These are phyloP conservation scores for Holcopasites calliopsidis DNA, from an alignment of 1,140 invertebrate species.

Conservation along the genomic window DNA sequence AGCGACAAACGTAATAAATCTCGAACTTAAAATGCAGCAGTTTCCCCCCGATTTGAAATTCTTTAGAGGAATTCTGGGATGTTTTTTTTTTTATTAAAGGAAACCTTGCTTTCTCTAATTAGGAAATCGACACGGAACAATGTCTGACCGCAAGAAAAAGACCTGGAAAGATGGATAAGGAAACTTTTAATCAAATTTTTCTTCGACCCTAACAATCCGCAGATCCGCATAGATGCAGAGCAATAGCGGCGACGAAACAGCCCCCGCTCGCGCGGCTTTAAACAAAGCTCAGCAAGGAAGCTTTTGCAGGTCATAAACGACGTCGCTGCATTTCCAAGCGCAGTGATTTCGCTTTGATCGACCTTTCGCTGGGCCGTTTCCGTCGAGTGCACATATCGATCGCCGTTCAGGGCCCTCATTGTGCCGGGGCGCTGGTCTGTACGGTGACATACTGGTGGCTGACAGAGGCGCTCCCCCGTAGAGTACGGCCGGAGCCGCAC, in stretches of 20 bases:
- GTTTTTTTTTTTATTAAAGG: too few relatives aligned
- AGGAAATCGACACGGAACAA: too few relatives aligned
- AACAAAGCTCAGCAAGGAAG: slow-evolving; percentile 27
- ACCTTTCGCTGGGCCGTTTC: slow-evolving; percentile 67
- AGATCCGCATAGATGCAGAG: neutral
- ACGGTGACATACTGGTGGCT: slow-evolving; percentile 78
- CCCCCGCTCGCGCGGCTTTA: neutral
- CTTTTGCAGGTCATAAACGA: slow-evolving; percentile 41
- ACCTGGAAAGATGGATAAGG: too few relatives aligned
- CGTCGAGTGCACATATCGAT: slow-evolving; percentile 78
- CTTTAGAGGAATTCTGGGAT: too few relatives aligned
- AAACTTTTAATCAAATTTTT: too few relatives aligned
- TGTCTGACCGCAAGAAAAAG: too few relatives aligned
- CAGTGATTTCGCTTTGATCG: slow-evolving; percentile 74
- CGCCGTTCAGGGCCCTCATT: slow-evolving; percentile 64
- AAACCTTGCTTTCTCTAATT: too few relatives aligned
- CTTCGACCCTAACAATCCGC: neutral
- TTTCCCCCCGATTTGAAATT: too few relatives aligned
- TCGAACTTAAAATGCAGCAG: too few relatives aligned
- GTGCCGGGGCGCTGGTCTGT: slow-evolving; percentile 74
- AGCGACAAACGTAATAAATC: too few relatives aligned
- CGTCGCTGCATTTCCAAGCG: slow-evolving; percentile 23
- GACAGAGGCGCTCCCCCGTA: slow-evolving; percentile 54
- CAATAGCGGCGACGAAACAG: neutral
- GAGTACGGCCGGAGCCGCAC: slow-evolving; percentile 4